Conservation (phyloP, 2,888 invertebrate species). For the Automeris io region DNA sequence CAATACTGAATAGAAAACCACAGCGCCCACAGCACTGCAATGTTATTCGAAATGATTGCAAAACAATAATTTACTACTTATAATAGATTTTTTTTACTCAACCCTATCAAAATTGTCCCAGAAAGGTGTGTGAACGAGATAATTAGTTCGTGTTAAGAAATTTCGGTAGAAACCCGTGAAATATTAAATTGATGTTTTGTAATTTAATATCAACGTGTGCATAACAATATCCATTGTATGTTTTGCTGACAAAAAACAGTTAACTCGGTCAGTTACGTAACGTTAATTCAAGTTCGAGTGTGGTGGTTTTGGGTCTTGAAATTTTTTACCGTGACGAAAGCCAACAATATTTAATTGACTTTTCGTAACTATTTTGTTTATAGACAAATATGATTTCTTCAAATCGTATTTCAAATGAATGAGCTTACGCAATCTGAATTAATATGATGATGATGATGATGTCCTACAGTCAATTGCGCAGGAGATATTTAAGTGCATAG, state of each 20-base stretch:
- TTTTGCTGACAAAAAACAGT: conserved; percentile 46
- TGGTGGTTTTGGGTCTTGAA: conserved; percentile 20
- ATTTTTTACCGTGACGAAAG: conserved; percentile 29
- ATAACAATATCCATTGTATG: conserved; percentile 40
- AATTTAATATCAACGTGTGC: conserved; percentile 38
- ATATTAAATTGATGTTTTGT: conserved; percentile 62
- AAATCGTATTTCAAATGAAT: too few relatives aligned
- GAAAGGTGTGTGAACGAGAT: conserved; percentile 54
- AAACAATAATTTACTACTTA: conserved; percentile 67
- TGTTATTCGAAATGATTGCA: conserved; percentile 62
- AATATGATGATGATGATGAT: too few relatives aligned
- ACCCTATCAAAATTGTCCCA: conserved; percentile 45
- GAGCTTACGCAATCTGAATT: too few relatives aligned
- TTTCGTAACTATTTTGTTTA: conserved; percentile 4
- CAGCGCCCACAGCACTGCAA: conserved; percentile 65
- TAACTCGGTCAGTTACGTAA: conserved; percentile 54
- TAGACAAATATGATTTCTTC: not conserved
- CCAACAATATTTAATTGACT: conserved; percentile 24
- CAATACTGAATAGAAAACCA: conserved; percentile 59
- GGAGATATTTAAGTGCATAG: too few relatives aligned
- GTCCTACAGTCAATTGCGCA: too few relatives aligned
- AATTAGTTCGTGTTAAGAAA: conserved; percentile 65
- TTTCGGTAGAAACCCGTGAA: conserved; percentile 61
- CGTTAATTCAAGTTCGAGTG: conserved; percentile 47
- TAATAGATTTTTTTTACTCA: conserved; percentile 56